phyloP scores from a whole-genome alignment of 2,888 invertebrate genomes.

The Timandra comae region DNA sequence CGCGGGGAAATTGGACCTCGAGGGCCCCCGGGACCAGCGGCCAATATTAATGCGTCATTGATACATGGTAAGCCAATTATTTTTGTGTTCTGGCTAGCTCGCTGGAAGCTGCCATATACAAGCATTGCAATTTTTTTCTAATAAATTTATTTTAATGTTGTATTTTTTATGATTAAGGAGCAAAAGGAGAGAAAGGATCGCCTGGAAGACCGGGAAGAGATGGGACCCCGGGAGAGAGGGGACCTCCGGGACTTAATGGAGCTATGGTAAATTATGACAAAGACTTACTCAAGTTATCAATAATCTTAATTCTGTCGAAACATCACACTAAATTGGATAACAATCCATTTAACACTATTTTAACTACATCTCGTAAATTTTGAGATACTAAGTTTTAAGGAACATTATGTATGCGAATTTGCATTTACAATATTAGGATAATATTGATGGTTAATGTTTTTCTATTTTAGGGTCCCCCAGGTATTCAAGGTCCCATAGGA shows the following conservation, averaged over 20 bases:
- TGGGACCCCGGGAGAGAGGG: constrained; percentile 45
- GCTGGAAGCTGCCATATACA: no score
- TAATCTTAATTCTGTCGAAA: no score
- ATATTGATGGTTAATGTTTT: background rate
- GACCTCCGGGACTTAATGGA: constrained; percentile 58
- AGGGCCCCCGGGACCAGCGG: constrained; percentile 47
- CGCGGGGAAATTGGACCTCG: constrained; percentile 44
- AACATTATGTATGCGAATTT: no score
- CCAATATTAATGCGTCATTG: constrained; percentile 47
- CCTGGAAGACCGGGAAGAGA: constrained; percentile 50
- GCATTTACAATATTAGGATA: no score
- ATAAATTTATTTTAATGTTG: no score
- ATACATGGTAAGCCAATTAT: constrained; percentile 35
- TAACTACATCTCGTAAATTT: no score
- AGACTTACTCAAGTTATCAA: no score
- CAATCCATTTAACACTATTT: background rate
- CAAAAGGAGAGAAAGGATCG: constrained; percentile 54
- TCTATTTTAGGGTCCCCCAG: constrained; percentile 37
- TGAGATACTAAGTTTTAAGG: no score
- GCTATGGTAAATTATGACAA: no score
- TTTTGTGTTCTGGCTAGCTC: no score
- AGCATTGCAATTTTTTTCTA: no score
- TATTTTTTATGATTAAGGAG: constrained; percentile 30
- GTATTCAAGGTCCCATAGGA: constrained; percentile 38
- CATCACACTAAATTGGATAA: background rate